Conservation (phyloP, 2,797 vertebrate species). For the Hybognathus amarus region DNA sequence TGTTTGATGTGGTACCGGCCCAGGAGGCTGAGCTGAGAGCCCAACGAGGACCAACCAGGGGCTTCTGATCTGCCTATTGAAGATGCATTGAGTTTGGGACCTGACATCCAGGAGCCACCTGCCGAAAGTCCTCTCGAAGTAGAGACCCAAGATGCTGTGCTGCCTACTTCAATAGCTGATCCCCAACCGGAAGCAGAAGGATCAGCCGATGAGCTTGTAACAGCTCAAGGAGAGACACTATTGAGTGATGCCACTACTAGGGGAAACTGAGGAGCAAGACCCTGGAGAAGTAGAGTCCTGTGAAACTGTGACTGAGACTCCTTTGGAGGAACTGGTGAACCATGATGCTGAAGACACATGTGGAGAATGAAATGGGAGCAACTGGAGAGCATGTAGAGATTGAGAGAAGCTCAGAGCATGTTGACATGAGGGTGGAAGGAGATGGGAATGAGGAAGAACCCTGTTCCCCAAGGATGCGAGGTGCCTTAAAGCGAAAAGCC, state of each 20-base stretch:
- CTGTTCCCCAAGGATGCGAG: slow-evolving; percentile 61
- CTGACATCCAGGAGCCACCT: slow-evolving; percentile 77
- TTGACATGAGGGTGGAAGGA: slow-evolving; percentile 57
- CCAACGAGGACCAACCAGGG: slow-evolving; percentile 66
- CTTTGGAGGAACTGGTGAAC: slow-evolving; percentile 60
- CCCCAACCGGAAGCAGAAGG: slow-evolving; percentile 58
- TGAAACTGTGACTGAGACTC: slow-evolving; percentile 63
- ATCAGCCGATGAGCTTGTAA: slow-evolving; percentile 5
- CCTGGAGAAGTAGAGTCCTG: slow-evolving; percentile 55
- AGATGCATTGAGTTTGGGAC: slow-evolving; percentile 77
- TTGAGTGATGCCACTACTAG: not conserved
- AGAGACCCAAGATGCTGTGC: slow-evolving; percentile 42
- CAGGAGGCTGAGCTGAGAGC: slow-evolving; percentile 69
- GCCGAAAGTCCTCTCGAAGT: slow-evolving; percentile 60
- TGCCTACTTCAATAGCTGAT: slow-evolving; percentile 42
- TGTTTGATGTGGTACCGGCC: slow-evolving; percentile 72
- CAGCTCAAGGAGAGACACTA: slow-evolving; percentile 5
- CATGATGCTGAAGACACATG: slow-evolving; percentile 58
- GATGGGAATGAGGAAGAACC: slow-evolving; percentile 65
- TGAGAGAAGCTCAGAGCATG: slow-evolving; percentile 48
- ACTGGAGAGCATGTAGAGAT: slow-evolving; percentile 52
- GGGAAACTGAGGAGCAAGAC: slow-evolving; percentile 17
- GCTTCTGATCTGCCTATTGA: slow-evolving; percentile 69
- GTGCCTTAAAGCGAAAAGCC: slow-evolving; percentile 60
- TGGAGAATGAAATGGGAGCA: slow-evolving; percentile 64